Base-by-base conservation (phyloP, 2,113 vertebrate species). In the Coracopsis vasa region DNA sequence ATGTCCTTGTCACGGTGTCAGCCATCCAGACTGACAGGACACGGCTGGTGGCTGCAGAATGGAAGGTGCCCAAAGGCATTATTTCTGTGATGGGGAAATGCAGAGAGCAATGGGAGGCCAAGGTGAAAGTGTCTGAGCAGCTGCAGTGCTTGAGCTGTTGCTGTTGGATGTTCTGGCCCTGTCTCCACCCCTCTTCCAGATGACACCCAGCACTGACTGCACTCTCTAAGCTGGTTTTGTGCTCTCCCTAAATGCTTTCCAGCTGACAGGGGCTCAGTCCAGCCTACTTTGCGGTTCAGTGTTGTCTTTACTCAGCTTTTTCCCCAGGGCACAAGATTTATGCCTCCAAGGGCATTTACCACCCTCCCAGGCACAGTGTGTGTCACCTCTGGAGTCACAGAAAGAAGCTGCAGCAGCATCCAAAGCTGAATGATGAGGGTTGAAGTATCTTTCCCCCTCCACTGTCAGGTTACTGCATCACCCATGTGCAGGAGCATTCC, bases 1-100 rank as follows among this genome's bases (percentile, higher is more conserved):
- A 54, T 0, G 4, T 54, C 58, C 67, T 80, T 69, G 67, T 69
- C 83, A 80, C 0, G 0, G 54, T 3, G 14, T 45, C 67, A n/a
- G 75, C 42, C 62, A 45, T 11, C n/a, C 75, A 50, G 71, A 14
- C 74, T 31, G 83, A 24, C 80, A 60, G 83, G 67, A 66, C 42
- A 13, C 0, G 33, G 21, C 2, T 62, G 61, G 6, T 8, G 7
- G 27, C 45, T 71, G 65, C 74, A 51, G 42, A 28, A 15, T 64
- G 16, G 8, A 35, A 53, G 25, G 24, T 67, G 77, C 53, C 66
- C 67, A 19, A 28, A 37, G 75, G 37, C 5, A 0, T 44, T 81
- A 17, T 14, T 67, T 65, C 47, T 79, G 2, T 31, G n/a, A 4
- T 21, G 18, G 24, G 13, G 33, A 35, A 64, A 56, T 89, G 47